A percentile compares a stretch with the other conserved stretches of the same genome.
Conservation (phyloP, 92 coral and sea anemone genomes). For the Zoanthus sansibaricus region DNA sequence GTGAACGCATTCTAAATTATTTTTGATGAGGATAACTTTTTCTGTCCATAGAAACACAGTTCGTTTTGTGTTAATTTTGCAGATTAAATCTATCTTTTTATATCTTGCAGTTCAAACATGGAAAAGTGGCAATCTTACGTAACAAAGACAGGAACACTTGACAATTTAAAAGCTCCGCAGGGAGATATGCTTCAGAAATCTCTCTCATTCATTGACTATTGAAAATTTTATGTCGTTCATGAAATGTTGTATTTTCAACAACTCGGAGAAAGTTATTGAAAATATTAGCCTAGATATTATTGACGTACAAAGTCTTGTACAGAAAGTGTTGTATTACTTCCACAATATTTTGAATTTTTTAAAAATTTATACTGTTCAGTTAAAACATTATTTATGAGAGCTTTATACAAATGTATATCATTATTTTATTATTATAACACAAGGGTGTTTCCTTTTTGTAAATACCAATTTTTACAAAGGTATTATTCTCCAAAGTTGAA, state of each 20-base stretch:
- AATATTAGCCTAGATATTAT: neutral
- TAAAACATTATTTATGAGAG: neutral
- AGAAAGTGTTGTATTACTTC: neutral
- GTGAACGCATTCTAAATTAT: too few species aligned
- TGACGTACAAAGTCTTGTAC: constrained; percentile 1
- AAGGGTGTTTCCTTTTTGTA: neutral
- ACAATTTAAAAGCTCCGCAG: constrained; percentile 55
- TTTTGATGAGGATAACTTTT: too few species aligned
- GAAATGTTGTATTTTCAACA: neutral
- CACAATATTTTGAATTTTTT: neutral
- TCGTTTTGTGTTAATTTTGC: too few species aligned
- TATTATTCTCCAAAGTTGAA: neutral
- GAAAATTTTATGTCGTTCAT: neutral
- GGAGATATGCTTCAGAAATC: constrained; percentile 69
- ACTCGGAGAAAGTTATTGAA: too few species aligned
- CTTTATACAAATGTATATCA: neutral
- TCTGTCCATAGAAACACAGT: too few species aligned
- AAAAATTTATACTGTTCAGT: neutral
- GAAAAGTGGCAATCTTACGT: constrained; percentile 57
- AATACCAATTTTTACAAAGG: neutral
- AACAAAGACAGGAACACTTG: constrained; percentile 35
- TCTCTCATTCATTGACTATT: constrained; percentile 71
- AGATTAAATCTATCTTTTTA: too few species aligned
- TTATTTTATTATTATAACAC: neutral
- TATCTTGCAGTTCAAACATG: constrained; percentile 53